Evolutionary conservation across 2,888 invertebrate species (phyloP).

Genomic region (Drosophila vallismaia): DNA sequence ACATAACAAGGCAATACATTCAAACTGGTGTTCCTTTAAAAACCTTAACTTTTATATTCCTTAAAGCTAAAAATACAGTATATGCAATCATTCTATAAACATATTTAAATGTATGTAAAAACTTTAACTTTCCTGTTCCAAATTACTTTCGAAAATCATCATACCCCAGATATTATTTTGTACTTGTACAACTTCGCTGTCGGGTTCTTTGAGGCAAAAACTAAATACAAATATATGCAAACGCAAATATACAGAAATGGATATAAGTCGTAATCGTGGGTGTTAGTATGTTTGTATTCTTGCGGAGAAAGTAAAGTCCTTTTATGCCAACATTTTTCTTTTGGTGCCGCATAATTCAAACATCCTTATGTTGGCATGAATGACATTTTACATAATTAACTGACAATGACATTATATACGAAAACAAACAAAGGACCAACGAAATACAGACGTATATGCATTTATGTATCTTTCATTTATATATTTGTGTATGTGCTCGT

Average conservation of each 20-base stretch:
- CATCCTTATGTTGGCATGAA: constrained; percentile 35
- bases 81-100: too few relatives aligned
- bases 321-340: constrained; percentile 49
- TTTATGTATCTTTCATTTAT: constrained; percentile 2
- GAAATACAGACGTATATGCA: constrained; percentile 5
- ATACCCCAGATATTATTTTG: constrained; percentile 18
- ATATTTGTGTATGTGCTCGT: constrained; percentile 2
- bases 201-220: constrained; percentile 31
- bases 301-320: constrained; percentile 57
- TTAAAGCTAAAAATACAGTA: background rate
- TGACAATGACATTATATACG: constrained; percentile 64
- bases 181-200: constrained; percentile 23
- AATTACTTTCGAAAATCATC: background rate
- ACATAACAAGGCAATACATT: too few relatives aligned
- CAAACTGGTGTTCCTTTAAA: too few relatives aligned
- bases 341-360: constrained; percentile 40
- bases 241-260: constrained; percentile 11
- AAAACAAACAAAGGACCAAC: constrained; percentile 27
- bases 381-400: constrained; percentile 77
- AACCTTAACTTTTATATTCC: too few relatives aligned
- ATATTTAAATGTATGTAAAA: too few relatives aligned
- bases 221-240: constrained; percentile 7
- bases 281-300: constrained; percentile 42
- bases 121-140: too few relatives aligned
- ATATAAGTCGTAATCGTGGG: constrained; percentile 37